Evolutionary conservation across 2,888 invertebrate genomes (phyloP), one percentile per base, ranked within the genome.

Genomic region (Eristalis tenax): DNA sequence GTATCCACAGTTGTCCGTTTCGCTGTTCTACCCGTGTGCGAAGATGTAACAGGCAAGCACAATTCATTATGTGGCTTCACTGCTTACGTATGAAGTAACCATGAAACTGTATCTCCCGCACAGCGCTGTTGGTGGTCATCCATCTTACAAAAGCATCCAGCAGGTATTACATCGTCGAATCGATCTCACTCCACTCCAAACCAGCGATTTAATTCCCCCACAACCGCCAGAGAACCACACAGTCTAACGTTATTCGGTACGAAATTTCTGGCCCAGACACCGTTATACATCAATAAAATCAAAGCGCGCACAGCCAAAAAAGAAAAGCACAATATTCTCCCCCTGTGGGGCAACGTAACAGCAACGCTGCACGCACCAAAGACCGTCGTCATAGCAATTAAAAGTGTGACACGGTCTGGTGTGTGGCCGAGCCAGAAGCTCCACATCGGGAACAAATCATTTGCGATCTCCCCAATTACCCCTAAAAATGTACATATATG

Each of bases 381-480:
- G 13, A n/a, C 59, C 59, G 18, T 38, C 59, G 18, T 38, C 57
- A 70, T 23, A 59, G 23, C 38, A 70, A 70, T 70, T 59, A 35
- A 69, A 35, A 56, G 69, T 35, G 56, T 70, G 59, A 59, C 71
- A 50, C 63, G 15, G 22, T 22, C 43, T 43, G 22, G 22, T 26
- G 11, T 26, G 11, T 15, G 26, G 15, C 18, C 18, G 50, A n/a
- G 50, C n/a, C 50, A 59, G n/a, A 13, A 28, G 23, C 43, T 59
- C 50, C 23, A 71, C 71, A 65, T 78, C 57, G 57, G 28, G 65
- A 57, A 70, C 61, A 82, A 66, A 66, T 71, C 59, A 65, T 77
- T 83, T 78, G 83, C 57, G 38, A 78, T 83, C 68, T 43, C 56
- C 78, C 68, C 63, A 84, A 71, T 57, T 18, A 8, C 18, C 2